Conservation (phyloP, 2,888 invertebrate species). For the Callyntrura sp. region DNA sequence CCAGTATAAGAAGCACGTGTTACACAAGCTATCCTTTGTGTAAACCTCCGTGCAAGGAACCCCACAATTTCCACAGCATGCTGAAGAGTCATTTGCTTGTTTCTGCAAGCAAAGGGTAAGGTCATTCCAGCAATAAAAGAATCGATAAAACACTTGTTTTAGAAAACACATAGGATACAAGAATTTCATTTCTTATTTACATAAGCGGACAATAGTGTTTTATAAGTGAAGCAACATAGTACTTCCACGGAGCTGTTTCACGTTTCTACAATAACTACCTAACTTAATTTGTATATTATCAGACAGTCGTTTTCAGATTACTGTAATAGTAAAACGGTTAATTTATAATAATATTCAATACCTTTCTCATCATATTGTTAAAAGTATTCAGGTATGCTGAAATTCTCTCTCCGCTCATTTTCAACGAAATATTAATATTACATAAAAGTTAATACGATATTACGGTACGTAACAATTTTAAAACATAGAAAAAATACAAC, state of each 20-base stretch:
- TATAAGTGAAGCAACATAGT: constrained; percentile 45
- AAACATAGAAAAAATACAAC: constrained; percentile 74
- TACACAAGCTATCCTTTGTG: constrained; percentile 92
- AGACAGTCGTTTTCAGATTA: constrained; percentile 53
- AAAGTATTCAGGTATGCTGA: constrained; percentile 64
- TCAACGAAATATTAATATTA: constrained; percentile 36
- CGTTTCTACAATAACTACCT: constrained; percentile 19
- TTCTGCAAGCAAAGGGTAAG: constrained; percentile 83
- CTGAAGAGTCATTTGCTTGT: constrained; percentile 84
- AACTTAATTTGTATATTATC: constrained; percentile 52
- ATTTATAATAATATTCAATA: constrained; percentile 19
- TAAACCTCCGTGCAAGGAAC: constrained; percentile 91
- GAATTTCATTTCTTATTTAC: constrained; percentile 53
- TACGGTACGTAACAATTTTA: constrained; percentile 49
- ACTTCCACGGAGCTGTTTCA: neutral
- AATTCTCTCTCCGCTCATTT: constrained; percentile 30
- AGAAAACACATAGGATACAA: constrained; percentile 35
- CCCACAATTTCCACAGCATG: constrained; percentile 90
- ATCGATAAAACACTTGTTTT: constrained; percentile 45
- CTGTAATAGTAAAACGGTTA: constrained; percentile 46
- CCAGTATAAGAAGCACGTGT: constrained; percentile 94
- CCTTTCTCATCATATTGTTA: constrained; percentile 17
- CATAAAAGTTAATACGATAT: constrained; percentile 41
- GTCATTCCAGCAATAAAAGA: constrained; percentile 33
- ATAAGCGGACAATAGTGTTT: constrained; percentile 21